Evolutionary conservation across 1,140 invertebrate species (phyloP).

Genomic region (Amyelois transitella): DNA sequence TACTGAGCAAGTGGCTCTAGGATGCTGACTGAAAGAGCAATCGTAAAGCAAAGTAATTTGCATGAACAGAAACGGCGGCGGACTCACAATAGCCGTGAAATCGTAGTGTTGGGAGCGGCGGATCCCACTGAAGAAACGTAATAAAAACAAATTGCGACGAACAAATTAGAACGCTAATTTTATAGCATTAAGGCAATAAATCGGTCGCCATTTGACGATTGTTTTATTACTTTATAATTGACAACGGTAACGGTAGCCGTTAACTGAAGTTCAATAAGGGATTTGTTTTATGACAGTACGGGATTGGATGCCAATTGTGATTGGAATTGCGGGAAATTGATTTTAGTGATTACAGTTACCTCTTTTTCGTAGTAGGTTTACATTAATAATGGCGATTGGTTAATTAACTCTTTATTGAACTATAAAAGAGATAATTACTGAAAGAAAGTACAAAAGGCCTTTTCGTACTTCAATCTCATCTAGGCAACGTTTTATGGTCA

Average conservation of each 20-base stretch:
- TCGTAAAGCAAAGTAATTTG: constrained; percentile 60
- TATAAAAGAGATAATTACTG: no score
- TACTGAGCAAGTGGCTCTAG: not conserved
- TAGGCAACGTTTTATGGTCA: no score
- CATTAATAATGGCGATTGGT: no score
- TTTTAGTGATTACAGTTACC: constrained; percentile 12
- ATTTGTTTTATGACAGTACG: not conserved
- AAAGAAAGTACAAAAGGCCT: no score
- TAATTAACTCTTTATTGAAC: not conserved
- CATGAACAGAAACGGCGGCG: constrained; percentile 32
- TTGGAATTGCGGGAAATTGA: constrained; percentile 21
- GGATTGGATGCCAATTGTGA: constrained; percentile 9
- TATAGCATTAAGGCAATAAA: constrained; percentile 61
- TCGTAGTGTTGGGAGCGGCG: constrained; percentile 27
- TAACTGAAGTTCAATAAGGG: constrained; percentile 16
- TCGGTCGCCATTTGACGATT: constrained; percentile 36
- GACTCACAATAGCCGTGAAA: constrained; percentile 58
- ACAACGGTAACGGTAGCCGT: constrained; percentile 49
- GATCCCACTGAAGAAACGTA: constrained; percentile 33
- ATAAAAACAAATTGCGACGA: constrained; percentile 49
- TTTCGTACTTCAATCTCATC: no score
- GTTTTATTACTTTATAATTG: constrained; percentile 55
- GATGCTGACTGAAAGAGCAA: constrained; percentile 16
- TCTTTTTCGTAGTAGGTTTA: constrained; percentile 3
- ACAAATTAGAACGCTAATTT: constrained; percentile 69